These are phyloP conservation scores for Diglossa cyanea DNA, from an alignment of 2,797 vertebrate species.

Conservation along the genomic window DNA sequence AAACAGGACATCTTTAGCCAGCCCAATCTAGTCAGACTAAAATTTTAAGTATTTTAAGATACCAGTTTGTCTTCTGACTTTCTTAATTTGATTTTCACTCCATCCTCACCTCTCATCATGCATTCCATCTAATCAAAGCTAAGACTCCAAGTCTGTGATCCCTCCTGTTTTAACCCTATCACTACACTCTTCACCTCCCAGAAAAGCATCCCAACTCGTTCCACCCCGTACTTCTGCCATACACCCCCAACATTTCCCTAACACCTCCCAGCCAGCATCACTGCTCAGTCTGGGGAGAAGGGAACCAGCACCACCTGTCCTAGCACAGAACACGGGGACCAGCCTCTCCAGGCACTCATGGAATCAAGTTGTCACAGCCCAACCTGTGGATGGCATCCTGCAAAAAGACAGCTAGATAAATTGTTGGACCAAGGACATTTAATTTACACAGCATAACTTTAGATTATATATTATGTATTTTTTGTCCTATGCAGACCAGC, in stretches of 20 bases:
- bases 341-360: fast-evolving
- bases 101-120: background rate
- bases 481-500: background rate
- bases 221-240: fast-evolving
- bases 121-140: background rate
- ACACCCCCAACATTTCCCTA: background rate
- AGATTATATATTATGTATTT: background rate
- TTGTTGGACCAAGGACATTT: background rate
- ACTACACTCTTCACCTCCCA: background rate
- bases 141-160: background rate
- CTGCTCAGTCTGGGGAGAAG: background rate
- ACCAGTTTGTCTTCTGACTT: background rate
- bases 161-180: background rate
- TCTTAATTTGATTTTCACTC: background rate
- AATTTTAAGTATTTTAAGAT: background rate
- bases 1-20: background rate
- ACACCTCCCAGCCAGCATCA: background rate
- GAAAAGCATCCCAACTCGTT: background rate
- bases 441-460: background rate
- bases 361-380: background rate
- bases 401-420: background rate
- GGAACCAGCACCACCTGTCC: background rate
- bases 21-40: background rate
- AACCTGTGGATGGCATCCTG: background rate
- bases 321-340: background rate